These are phyloP conservation scores for Pedicia rivosa DNA, from an alignment of 2,888 invertebrate species.

Conservation along the genomic window DNA sequence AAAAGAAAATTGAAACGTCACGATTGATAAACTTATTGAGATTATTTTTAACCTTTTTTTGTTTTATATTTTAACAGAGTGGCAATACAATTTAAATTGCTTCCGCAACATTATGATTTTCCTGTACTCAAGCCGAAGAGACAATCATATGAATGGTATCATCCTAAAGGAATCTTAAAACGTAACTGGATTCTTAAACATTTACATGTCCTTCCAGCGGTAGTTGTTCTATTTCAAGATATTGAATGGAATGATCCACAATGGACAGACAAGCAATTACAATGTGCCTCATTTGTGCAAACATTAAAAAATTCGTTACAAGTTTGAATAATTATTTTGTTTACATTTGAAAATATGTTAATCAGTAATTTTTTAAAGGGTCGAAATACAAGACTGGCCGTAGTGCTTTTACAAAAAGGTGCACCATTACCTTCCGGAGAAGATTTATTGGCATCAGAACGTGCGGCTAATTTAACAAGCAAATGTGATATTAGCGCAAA, in stretches of 20 bases:
- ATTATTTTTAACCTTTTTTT: neutral
- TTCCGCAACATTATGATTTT: constrained; percentile 72
- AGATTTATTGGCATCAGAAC: constrained; percentile 73
- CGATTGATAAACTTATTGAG: too few relatives aligned
- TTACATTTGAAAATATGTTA: neutral
- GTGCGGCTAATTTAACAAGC: constrained; percentile 77
- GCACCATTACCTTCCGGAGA: constrained; percentile 63
- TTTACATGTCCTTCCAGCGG: constrained; percentile 73
- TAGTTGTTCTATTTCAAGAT: constrained; percentile 90
- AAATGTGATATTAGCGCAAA: constrained; percentile 87
- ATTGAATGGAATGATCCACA: constrained; percentile 91
- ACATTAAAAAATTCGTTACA: constrained; percentile 41
- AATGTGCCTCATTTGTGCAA: constrained; percentile 82
- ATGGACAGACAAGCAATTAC: constrained; percentile 91
- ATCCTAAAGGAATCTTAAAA: constrained; percentile 86
- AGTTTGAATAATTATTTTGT: constrained; percentile 9
- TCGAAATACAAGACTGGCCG: constrained; percentile 51
- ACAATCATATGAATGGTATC: constrained; percentile 88
- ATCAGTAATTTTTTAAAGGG: constrained; percentile 15
- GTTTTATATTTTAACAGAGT: constrained; percentile 34
- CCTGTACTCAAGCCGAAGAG: constrained; percentile 75
- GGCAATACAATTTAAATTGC: constrained; percentile 66
- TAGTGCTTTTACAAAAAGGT: constrained; percentile 81
- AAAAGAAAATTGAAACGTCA: too few relatives aligned
- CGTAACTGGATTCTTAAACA: constrained; percentile 93